Evolutionary conservation across 2,113 vertebrate genomes (phyloP).

Genomic region (Poecilia latipinna): DNA sequence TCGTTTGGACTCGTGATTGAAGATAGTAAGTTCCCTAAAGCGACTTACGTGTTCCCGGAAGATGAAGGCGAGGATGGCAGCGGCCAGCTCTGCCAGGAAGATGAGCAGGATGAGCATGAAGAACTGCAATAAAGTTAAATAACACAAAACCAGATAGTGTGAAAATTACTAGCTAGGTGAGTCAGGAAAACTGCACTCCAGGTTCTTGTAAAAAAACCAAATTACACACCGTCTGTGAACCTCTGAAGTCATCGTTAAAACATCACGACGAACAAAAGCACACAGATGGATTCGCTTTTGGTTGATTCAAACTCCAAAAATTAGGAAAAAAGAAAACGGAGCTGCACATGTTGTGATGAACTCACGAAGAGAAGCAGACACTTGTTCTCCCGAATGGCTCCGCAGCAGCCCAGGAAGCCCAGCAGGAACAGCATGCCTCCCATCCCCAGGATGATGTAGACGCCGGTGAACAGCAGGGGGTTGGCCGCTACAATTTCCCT

Average conservation of each 20-base stretch:
- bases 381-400: conserved; percentile 95
- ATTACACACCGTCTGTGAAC: conserved; percentile 27
- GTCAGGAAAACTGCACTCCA: conserved; percentile 37
- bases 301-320: conserved; percentile 36
- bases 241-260: conserved; percentile 61
- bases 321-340: conserved; percentile 35
- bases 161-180: conserved; percentile 16
- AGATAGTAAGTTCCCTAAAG: neutral
- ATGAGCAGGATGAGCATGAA: conserved; percentile 96
- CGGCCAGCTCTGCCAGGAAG: conserved; percentile 93
- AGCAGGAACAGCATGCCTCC: conserved; percentile 94
- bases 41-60: conserved; percentile 92
- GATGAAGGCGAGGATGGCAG: conserved; percentile 92
- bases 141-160: conserved; percentile 1
- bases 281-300: conserved; percentile 37
- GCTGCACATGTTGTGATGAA: conserved; percentile 52
- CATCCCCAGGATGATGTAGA: conserved; percentile 93
- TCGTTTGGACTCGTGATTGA: neutral
- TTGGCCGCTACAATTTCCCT: conserved; percentile 93
- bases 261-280: conserved; percentile 31
- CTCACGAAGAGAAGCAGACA: conserved; percentile 95
- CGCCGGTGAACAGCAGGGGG: conserved; percentile 90
- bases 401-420: conserved; percentile 96
- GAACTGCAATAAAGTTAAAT: conserved; percentile 82
- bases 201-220: conserved; percentile 37